Evolutionary conservation across 2,113 vertebrate genomes (phyloP).

Genomic region (Chrysochloris asiatica): DNA sequence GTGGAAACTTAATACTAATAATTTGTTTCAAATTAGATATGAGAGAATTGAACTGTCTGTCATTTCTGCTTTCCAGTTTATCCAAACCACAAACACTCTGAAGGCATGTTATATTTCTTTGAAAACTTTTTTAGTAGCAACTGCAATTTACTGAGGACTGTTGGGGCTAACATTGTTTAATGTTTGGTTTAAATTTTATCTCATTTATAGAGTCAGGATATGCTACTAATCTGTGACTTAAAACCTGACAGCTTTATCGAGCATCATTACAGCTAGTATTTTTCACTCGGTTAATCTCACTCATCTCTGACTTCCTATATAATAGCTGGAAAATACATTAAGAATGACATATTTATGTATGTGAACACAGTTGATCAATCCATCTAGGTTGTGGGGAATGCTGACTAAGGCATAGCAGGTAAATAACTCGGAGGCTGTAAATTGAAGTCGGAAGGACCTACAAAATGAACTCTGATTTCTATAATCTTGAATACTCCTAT

Average conservation of each 20-base stretch:
- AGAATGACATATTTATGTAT: constrained; percentile 66
- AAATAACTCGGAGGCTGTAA: constrained; percentile 57
- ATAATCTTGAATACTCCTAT: constrained; percentile 32
- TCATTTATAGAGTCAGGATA: constrained; percentile 66
- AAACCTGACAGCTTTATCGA: constrained; percentile 68
- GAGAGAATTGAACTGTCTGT: constrained; percentile 8
- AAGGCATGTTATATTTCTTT: constrained; percentile 30
- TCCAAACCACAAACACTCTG: not conserved
- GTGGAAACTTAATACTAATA: constrained; percentile 21
- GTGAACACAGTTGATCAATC: constrained; percentile 64
- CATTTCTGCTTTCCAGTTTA: constrained; percentile 33
- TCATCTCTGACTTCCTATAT: constrained; percentile 68
- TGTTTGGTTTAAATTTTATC: constrained; percentile 63
- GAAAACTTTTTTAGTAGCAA: constrained; percentile 46
- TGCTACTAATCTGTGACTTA: constrained; percentile 65
- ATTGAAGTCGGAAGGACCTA: constrained; percentile 37
- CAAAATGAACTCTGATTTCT: constrained; percentile 65
- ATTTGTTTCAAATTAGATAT: constrained; percentile 17
- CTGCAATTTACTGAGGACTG: not conserved
- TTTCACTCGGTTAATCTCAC: constrained; percentile 65
- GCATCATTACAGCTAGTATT: constrained; percentile 59
- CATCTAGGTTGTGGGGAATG: constrained; percentile 41
- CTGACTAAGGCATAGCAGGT: constrained; percentile 59
- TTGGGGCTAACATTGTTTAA: constrained; percentile 49
- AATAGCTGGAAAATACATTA: constrained; percentile 70